Conservation (phyloP, 92 coral and sea anemone species). For the Epizoanthus stellaris region DNA sequence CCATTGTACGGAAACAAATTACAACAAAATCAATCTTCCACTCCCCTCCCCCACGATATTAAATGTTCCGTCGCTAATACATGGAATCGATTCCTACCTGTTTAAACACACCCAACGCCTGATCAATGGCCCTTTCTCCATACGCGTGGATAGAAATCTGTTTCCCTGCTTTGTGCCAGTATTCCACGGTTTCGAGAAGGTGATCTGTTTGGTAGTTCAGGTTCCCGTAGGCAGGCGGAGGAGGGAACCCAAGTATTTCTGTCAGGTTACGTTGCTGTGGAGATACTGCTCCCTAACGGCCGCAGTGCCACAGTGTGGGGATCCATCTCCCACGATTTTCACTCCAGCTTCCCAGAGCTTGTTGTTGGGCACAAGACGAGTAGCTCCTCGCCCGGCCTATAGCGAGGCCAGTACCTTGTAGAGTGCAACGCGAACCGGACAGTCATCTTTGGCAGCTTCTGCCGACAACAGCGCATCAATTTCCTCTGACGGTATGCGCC, state of each 20-base stretch:
- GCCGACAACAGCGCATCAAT: background rate
- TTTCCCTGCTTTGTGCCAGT: slow-evolving; percentile 48
- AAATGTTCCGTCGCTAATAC: too few relatives aligned
- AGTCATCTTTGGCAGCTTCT: slow-evolving; percentile 3
- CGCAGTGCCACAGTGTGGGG: slow-evolving; percentile 81
- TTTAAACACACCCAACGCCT: slow-evolving; percentile 24
- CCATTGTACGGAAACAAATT: too few relatives aligned
- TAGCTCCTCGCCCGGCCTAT: too few relatives aligned
- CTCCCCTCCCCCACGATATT: too few relatives aligned
- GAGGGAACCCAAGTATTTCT: slow-evolving; percentile 65
- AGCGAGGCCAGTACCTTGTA: background rate
- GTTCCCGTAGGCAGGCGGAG: slow-evolving; percentile 54
- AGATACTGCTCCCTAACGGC: slow-evolving; percentile 69
- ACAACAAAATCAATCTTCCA: too few relatives aligned
- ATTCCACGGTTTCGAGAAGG: slow-evolving; percentile 25
- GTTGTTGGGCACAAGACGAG: slow-evolving; percentile 11
- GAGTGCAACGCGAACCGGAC: slow-evolving; percentile 62
- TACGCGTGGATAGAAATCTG: slow-evolving; percentile 77
- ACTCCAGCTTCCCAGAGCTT: slow-evolving; percentile 71
- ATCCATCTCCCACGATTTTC: slow-evolving; percentile 74
- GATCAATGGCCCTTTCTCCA: slow-evolving; percentile 76
- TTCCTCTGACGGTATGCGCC: background rate
- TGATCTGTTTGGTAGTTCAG: slow-evolving; percentile 48
- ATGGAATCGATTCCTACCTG: too few relatives aligned
- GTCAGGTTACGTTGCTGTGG: slow-evolving; percentile 57